Percentiles rank a stretch among this genome's conserved stretches.
These are phyloP conservation scores for Siderastrea radians DNA, from an alignment of 92 coral and sea anemone genomes.

Conservation along the genomic window DNA sequence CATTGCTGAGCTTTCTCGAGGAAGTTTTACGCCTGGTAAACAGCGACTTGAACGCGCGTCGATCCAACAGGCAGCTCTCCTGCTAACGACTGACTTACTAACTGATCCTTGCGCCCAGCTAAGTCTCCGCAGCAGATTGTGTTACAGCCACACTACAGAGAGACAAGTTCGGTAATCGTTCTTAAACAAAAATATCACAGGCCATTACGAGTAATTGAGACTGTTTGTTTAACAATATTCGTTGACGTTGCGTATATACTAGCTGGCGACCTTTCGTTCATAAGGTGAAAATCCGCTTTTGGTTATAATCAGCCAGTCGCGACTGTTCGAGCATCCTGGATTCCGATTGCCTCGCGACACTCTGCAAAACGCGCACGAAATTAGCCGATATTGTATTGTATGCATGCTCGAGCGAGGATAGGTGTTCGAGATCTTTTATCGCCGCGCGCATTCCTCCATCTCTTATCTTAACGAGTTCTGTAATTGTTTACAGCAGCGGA, in stretches of 20 bases:
- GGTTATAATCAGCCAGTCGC: slow-evolving; percentile 26
- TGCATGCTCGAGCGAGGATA: not conserved
- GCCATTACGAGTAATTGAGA: slow-evolving; percentile 81
- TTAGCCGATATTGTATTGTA: not conserved
- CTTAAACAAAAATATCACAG: slow-evolving; percentile 70
- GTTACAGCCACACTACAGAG: slow-evolving; percentile 47
- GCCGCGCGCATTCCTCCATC: slow-evolving; percentile 58
- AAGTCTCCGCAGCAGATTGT: slow-evolving; percentile 48
- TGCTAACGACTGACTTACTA: slow-evolving; percentile 6
- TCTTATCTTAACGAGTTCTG: slow-evolving; percentile 75
- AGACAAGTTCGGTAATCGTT: slow-evolving; percentile 61
- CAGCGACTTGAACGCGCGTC: not conserved
- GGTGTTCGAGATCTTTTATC: slow-evolving; percentile 57
- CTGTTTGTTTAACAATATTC: slow-evolving; percentile 71
- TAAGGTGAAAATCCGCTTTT: slow-evolving; percentile 37
- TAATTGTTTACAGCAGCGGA: slow-evolving; percentile 73
- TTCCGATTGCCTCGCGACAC: slow-evolving; percentile 31
- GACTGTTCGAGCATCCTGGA: slow-evolving; percentile 22
- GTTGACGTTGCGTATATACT: slow-evolving; percentile 60
- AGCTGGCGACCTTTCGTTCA: slow-evolving; percentile 22
- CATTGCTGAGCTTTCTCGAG: not conserved
- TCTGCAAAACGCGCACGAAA: slow-evolving; percentile 1
- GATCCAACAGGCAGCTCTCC: slow-evolving; percentile 11
- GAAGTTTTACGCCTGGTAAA: not conserved
- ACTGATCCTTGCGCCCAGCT: slow-evolving; percentile 14